These are phyloP conservation scores for Pantala flavescens DNA, from an alignment of 1,140 invertebrate genomes.

Conservation along the genomic window DNA sequence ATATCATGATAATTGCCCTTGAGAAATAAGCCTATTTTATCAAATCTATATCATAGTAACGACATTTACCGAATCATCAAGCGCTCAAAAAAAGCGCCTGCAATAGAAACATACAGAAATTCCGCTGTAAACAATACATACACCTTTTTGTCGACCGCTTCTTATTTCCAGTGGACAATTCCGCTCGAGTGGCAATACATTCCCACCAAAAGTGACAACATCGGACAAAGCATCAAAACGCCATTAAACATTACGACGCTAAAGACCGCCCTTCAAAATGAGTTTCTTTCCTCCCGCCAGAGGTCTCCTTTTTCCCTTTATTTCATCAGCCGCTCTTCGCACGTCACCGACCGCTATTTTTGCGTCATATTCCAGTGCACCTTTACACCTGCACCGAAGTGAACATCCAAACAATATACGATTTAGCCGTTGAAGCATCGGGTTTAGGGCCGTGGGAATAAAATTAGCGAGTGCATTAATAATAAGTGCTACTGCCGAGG, in stretches of 20 bases:
- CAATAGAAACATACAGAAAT: too few species aligned
- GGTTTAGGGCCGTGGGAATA: neutral
- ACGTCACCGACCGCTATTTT: neutral
- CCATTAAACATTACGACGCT: neutral
- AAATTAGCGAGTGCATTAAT: conserved; percentile 10
- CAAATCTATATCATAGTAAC: too few species aligned
- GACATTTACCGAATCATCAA: too few species aligned
- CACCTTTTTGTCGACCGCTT: too few species aligned
- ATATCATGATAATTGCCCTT: too few species aligned
- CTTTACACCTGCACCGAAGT: neutral
- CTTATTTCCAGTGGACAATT: too few species aligned
- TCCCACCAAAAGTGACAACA: too few species aligned
- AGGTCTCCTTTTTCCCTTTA: neutral
- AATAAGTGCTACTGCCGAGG: neutral
- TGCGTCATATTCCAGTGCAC: neutral
- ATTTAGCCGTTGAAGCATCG: neutral
- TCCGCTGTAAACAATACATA: too few species aligned
- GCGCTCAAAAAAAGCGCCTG: too few species aligned
- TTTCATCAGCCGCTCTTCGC: neutral
- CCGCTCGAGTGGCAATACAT: too few species aligned
- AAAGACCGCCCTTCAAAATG: neutral
- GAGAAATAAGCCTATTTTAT: too few species aligned
- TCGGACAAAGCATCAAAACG: neutral
- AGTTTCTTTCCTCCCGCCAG: neutral
- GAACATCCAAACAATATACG: neutral